These are phyloP conservation scores for Chloropsis hardwickii DNA, from an alignment of 2,113 vertebrate species.

Conservation along the genomic window DNA sequence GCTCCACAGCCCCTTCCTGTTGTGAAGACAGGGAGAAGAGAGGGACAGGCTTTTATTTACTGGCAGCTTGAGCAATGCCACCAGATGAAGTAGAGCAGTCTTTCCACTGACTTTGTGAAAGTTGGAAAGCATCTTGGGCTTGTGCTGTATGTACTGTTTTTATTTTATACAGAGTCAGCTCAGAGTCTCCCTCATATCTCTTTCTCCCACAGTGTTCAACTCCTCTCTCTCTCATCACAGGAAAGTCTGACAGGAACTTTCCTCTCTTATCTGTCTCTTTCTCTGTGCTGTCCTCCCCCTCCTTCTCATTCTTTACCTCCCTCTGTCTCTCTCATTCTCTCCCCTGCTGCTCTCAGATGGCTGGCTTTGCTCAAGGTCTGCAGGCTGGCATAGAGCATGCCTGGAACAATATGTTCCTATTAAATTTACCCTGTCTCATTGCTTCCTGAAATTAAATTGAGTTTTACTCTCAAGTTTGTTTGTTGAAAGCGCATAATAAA, in stretches of 20 bases:
- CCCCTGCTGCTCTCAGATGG: slow-evolving; percentile 23
- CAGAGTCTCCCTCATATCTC: not conserved
- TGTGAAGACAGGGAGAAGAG: not conserved
- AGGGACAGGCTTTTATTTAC: not conserved
- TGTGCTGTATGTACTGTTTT: not conserved
- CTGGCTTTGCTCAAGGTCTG: slow-evolving; percentile 48
- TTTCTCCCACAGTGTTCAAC: not conserved
- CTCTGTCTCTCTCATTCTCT: slow-evolving; percentile 12
- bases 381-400: slow-evolving; percentile 1
- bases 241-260: slow-evolving; percentile 33
- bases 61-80: not conserved
- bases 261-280: not conserved
- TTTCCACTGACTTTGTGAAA: slow-evolving; percentile 8
- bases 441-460: slow-evolving; percentile 66
- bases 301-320: not conserved
- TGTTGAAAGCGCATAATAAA: slow-evolving; percentile 65
- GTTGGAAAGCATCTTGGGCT: not conserved
- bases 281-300: slow-evolving; percentile 12
- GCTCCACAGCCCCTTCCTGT: not conserved
- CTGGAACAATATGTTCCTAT: slow-evolving; percentile 60
- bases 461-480: slow-evolving; percentile 69
- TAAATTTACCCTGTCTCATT: slow-evolving; percentile 48
- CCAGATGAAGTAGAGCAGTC: not conserved
- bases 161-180: not conserved
- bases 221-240: not conserved